phyloP scores from a whole-genome alignment of 2,797 vertebrate species.

The Thaleichthys pacificus region DNA sequence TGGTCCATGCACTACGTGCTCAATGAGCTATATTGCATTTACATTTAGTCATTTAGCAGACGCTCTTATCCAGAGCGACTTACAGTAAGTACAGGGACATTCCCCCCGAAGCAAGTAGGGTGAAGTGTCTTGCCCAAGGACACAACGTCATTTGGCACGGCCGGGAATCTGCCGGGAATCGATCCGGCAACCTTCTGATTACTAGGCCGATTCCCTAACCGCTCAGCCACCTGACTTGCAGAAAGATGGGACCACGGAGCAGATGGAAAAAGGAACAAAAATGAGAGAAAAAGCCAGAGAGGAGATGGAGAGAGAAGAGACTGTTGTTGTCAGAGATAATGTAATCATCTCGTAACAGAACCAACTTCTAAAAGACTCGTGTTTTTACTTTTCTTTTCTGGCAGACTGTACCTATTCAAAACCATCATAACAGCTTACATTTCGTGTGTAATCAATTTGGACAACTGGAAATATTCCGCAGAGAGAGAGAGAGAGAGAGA shows the following conservation, averaged over 20 bases:
- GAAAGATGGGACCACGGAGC: not conserved
- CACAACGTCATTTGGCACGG: too few species aligned
- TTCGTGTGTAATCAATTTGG: slow-evolving; percentile 56
- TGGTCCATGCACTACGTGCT: slow-evolving; percentile 25
- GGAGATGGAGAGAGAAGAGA: not conserved
- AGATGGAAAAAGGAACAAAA: not conserved
- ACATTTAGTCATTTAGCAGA: too few species aligned
- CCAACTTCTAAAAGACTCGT: slow-evolving; percentile 44
- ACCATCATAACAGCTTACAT: slow-evolving; percentile 30
- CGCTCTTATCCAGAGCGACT: too few species aligned
- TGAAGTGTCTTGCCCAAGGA: too few species aligned
- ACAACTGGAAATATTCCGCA: slow-evolving; percentile 56
- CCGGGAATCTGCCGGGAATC: too few species aligned
- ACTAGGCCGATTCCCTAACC: too few species aligned
- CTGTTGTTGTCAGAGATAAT: slow-evolving; percentile 3
- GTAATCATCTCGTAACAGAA: slow-evolving; percentile 10
- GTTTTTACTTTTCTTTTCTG: slow-evolving; percentile 49
- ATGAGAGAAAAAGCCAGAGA: slow-evolving; percentile 3
- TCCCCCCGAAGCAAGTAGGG: too few species aligned
- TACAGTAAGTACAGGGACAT: too few species aligned
- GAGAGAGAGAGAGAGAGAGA: slow-evolving; percentile 11
- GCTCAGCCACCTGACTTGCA: too few species aligned
- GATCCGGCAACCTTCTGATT: too few species aligned
- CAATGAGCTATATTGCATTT: too few species aligned
- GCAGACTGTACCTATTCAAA: slow-evolving; percentile 46